phyloP scores from a whole-genome alignment of 2,797 vertebrate species.

The Echiichthys vipera region DNA sequence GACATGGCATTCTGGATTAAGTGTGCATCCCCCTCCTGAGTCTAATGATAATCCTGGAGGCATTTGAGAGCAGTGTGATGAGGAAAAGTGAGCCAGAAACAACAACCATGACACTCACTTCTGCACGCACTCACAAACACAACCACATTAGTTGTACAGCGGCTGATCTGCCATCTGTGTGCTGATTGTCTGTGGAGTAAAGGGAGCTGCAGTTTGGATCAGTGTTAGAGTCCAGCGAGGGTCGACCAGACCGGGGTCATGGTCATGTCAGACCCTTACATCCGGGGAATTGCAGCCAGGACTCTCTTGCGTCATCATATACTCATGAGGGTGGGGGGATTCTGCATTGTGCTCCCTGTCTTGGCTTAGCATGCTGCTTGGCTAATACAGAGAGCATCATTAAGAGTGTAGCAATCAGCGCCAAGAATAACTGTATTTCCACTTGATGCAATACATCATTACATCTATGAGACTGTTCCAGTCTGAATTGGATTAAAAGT shows the following conservation, averaged over 20 bases:
- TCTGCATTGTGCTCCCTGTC: no score
- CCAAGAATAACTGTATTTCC: no score
- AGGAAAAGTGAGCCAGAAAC: conserved; percentile 2
- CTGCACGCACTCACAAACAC: conserved; percentile 7
- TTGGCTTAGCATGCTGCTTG: no score
- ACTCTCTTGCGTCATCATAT: no score
- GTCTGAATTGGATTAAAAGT: conserved; percentile 18
- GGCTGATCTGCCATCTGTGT: conserved; percentile 19
- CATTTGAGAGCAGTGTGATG: conserved; percentile 1
- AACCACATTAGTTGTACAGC: conserved; percentile 7
- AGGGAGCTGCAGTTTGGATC: conserved; percentile 15
- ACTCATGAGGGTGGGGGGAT: no score
- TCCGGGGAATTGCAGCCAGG: neutral
- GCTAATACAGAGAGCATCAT: no score
- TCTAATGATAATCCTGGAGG: conserved; percentile 37
- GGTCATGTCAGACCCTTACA: conserved; percentile 1
- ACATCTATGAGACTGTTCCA: no score
- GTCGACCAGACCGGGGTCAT: conserved; percentile 2
- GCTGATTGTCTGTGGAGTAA: conserved; percentile 12
- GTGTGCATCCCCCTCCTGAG: conserved; percentile 41
- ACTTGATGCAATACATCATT: no score
- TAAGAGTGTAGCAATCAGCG: no score
- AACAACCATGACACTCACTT: conserved; percentile 4
- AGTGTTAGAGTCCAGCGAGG: conserved; percentile 18
- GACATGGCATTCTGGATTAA: conserved; percentile 16